Conservation (phyloP, 2,113 vertebrate species). For the Nycticorax nycticorax region DNA sequence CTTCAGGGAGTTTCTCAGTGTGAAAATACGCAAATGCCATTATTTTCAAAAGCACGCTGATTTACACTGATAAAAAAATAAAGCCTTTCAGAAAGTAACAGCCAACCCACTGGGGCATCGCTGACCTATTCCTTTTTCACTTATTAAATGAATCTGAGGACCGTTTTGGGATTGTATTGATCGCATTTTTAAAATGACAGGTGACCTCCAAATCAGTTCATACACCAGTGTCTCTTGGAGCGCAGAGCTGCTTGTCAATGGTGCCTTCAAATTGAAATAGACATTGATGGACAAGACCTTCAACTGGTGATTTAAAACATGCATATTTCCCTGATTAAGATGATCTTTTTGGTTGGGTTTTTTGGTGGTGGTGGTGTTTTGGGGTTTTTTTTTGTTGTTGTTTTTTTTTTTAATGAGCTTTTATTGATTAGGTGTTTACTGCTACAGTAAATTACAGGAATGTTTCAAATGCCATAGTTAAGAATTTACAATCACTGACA, state of each 20-base stretch:
- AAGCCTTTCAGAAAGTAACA: constrained; percentile 27
- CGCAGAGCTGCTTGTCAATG: constrained; percentile 40
- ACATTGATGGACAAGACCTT: constrained; percentile 72
- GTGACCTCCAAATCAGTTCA: constrained; percentile 68
- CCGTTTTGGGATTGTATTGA: constrained; percentile 65
- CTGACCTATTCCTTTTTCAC: constrained; percentile 58
- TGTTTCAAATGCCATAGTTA: not conserved
- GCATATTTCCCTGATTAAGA: constrained; percentile 30
- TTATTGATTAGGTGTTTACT: constrained; percentile 34
- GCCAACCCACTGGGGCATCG: constrained; percentile 20
- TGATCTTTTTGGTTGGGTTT: not conserved
- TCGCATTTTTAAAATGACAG: constrained; percentile 69
- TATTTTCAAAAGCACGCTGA: constrained; percentile 9
- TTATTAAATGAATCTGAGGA: constrained; percentile 65
- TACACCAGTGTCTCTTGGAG: constrained; percentile 46
- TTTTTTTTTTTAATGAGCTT: constrained; percentile 14
- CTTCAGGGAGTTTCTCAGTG: not conserved
- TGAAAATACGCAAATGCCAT: not conserved
- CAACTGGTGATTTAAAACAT: constrained; percentile 15
- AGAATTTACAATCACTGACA: not conserved
- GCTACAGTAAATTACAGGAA: constrained; percentile 14
- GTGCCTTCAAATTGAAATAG: constrained; percentile 48
- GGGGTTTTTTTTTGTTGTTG: not conserved
- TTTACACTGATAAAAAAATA: not conserved
- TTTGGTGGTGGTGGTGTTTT: not conserved